These are phyloP conservation scores for Neelides sp. DNA, from an alignment of 1,140 invertebrate species.

Conservation along the genomic window DNA sequence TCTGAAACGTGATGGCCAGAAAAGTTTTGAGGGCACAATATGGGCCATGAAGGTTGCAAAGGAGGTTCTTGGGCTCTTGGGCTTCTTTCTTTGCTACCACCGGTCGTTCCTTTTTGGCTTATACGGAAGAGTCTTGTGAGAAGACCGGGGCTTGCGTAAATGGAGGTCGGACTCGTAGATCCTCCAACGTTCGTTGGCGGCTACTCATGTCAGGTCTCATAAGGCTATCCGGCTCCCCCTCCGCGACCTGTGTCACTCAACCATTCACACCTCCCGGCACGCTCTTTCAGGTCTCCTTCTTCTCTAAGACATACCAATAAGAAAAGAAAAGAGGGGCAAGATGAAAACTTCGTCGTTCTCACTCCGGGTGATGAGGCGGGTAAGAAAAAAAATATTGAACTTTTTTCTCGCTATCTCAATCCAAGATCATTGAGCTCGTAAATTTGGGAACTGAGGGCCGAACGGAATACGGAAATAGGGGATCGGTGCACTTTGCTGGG, in stretches of 20 bases:
- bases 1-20: too few relatives aligned
- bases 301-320: too few relatives aligned
- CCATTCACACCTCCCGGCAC: conserved; percentile 3
- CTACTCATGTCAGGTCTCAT: conserved; percentile 20
- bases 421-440: too few relatives aligned
- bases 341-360: conserved; percentile 69
- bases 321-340: conserved; percentile 31
- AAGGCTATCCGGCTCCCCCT: conserved; percentile 3
- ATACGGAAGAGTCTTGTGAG: neutral
- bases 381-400: too few relatives aligned
- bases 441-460: too few relatives aligned
- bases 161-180: conserved; percentile 8
- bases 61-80: too few relatives aligned
- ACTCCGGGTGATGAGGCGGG: conserved; percentile 59
- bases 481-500: too few relatives aligned
- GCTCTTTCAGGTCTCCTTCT: neutral
- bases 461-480: too few relatives aligned
- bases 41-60: too few relatives aligned
- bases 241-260: neutral
- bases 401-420: too few relatives aligned
- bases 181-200: conserved; percentile 8
- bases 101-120: neutral
- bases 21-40: too few relatives aligned
- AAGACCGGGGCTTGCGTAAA: conserved; percentile 17
- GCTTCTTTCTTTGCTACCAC: too few relatives aligned